Evolutionary conservation across 2,113 vertebrate genomes (phyloP).

Genomic region (Chaenogobius annularis): DNA sequence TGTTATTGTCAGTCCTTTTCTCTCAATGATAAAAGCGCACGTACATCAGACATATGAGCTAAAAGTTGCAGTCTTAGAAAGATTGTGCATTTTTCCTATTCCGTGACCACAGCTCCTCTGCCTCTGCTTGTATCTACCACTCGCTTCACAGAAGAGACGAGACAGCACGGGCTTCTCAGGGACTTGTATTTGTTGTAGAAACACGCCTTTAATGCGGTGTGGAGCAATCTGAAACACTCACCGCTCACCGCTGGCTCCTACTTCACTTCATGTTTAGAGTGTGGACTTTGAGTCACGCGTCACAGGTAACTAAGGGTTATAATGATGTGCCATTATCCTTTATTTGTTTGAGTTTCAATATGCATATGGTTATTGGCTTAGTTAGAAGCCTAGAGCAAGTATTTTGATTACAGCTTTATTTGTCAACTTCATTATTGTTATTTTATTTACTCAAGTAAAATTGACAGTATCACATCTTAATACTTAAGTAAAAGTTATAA

Average conservation of each 20-base stretch:
- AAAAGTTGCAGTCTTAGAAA: not conserved
- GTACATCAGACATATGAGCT: not conserved
- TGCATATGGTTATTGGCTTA: no score
- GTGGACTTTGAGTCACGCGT: not conserved
- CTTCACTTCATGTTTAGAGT: not conserved
- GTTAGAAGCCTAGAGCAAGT: no score
- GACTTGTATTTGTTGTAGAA: slow-evolving; percentile 4
- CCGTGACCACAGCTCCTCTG: not conserved
- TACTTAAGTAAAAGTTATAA: no score
- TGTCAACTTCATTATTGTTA: no score
- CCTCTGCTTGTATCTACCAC: not conserved
- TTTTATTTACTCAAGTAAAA: no score
- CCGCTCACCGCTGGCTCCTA: not conserved
- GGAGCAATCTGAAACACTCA: not conserved
- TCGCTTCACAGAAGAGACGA: not conserved
- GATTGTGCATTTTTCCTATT: not conserved
- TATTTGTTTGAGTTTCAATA: no score
- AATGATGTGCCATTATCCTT: not conserved
- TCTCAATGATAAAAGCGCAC: no score
- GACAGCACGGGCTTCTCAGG: not conserved
- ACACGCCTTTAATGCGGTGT: not conserved
- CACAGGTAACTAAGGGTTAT: not conserved
- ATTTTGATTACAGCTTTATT: no score
- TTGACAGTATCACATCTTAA: no score
- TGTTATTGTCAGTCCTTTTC: not conserved